Evolutionary conservation across 2,888 invertebrate species (phyloP), one percentile per base, ranked within the genome.

Genomic region (Arrhopalites spinosus): DNA sequence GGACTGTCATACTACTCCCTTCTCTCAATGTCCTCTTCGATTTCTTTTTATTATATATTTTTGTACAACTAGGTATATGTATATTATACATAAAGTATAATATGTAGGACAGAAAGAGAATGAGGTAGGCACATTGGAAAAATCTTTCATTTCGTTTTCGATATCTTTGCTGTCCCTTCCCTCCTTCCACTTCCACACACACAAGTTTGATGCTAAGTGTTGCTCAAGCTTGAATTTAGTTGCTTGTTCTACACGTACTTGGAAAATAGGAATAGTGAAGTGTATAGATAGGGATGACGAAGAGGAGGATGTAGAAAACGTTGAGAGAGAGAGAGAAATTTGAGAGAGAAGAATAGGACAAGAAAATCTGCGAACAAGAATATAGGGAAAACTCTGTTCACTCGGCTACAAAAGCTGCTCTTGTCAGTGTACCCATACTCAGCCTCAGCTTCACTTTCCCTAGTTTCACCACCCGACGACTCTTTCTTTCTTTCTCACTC

Each of bases 341-440:
- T 47, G n/a, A 13, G 47, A 47, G 47, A 53, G 53, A n/a, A n/a
- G 53, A 53, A 50, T 36, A 45, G 45, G 23, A n/a, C 8, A 70
- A 70, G 70, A 30, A 70, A 70, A 70, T 70, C 70, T 70, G 70
- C 56, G 56, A 70, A 70, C 70, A 56, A 56, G 66, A 66, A 50
- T 29, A 53, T 50, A 45, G 45, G 67, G 67, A 67, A 36, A 67
- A 67, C 45, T n/a, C 20, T 45, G 67, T 45, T 66, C n/a, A 13
- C 47, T 69, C 56, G 70, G 53, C 69, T 50, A 47, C 47, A 13
- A 69, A 50, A 50, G 53, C 70, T 66, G n/a, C 56, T 70, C 70
- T 56, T 8, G 70, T n/a, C 69, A 70, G 15, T 36, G 70, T 30
- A 53, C 25, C 25, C 30, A 20, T n/a, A n/a, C n/a, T n/a, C n/a